phyloP scores from a whole-genome alignment of 2,888 invertebrate species.

The Himalopsyche anomala region DNA sequence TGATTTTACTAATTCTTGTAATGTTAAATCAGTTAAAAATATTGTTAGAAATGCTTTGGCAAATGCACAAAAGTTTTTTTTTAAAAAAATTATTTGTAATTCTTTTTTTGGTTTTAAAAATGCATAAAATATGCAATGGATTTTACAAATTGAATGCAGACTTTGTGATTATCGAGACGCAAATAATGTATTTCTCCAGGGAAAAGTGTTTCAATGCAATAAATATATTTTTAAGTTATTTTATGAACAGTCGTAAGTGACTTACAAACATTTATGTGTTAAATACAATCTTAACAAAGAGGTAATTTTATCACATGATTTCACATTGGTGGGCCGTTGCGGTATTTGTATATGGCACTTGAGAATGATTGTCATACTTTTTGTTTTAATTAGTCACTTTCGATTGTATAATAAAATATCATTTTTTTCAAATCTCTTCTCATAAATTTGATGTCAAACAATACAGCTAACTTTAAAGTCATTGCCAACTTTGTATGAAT shows the following conservation, averaged over 20 bases:
- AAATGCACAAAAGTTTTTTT: conserved; percentile 36
- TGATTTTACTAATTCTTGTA: conserved; percentile 40
- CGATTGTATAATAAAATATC: conserved; percentile 7
- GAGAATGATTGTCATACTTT: too few species aligned
- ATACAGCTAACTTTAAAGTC: background rate
- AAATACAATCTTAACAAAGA: too few species aligned
- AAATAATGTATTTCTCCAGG: conserved; percentile 3
- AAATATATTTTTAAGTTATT: background rate
- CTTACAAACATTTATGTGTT: background rate
- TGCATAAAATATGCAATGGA: conserved; percentile 24
- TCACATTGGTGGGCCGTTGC: too few species aligned
- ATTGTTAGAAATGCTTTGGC: conserved; percentile 36
- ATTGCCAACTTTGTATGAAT: conserved; percentile 33
- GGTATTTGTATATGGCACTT: too few species aligned
- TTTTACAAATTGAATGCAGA: background rate
- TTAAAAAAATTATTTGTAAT: conserved; percentile 31
- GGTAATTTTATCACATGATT: too few species aligned
- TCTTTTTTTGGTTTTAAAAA: conserved; percentile 19
- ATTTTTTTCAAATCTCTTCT: background rate
- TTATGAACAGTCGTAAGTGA: background rate
- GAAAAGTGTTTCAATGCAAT: conserved; percentile 36
- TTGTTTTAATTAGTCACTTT: background rate
- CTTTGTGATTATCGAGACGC: background rate
- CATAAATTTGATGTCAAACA: background rate
- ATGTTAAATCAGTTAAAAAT: conserved; percentile 32